Conservation (phyloP, 2,888 invertebrate species). For the Sclerodermus sp. region DNA sequence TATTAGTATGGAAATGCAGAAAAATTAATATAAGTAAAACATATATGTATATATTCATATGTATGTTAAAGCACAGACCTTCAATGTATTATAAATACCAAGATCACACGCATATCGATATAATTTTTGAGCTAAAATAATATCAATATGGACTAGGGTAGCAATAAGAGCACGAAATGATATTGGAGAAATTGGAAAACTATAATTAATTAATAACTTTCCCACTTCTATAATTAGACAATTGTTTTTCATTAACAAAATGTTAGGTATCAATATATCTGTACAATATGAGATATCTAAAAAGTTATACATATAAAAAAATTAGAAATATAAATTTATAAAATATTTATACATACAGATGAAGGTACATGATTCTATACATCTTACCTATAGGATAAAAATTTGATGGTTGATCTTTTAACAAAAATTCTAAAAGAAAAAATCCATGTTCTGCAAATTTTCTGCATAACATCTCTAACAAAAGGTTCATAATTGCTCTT, state of each 20-base stretch:
- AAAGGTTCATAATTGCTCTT: conserved; percentile 27
- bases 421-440: conserved; percentile 33
- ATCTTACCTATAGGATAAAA: conserved; percentile 41
- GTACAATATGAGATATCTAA: conserved; percentile 31
- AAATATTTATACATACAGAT: not conserved
- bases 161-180: conserved; percentile 32
- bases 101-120: conserved; percentile 34
- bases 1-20: too few relatives aligned
- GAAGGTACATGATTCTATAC: not conserved
- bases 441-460: conserved; percentile 29
- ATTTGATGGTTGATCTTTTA: conserved; percentile 34
- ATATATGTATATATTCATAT: too few relatives aligned
- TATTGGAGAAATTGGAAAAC: conserved; percentile 22
- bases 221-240: conserved; percentile 23
- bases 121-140: conserved; percentile 32
- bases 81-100: conserved; percentile 32
- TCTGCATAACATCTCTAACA: conserved; percentile 34
- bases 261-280: conserved; percentile 28
- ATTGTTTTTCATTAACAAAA: conserved; percentile 19
- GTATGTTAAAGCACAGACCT: too few relatives aligned
- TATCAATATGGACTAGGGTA: conserved; percentile 27
- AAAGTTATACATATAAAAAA: conserved; percentile 18
- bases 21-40: too few relatives aligned
- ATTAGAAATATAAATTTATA: too few relatives aligned
- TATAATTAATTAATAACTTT: conserved; percentile 26